Evolutionary conservation across 2,797 vertebrate genomes (phyloP), one percentile per base, ranked within the genome.

Genomic region (Eupleurogrammus muticus): DNA sequence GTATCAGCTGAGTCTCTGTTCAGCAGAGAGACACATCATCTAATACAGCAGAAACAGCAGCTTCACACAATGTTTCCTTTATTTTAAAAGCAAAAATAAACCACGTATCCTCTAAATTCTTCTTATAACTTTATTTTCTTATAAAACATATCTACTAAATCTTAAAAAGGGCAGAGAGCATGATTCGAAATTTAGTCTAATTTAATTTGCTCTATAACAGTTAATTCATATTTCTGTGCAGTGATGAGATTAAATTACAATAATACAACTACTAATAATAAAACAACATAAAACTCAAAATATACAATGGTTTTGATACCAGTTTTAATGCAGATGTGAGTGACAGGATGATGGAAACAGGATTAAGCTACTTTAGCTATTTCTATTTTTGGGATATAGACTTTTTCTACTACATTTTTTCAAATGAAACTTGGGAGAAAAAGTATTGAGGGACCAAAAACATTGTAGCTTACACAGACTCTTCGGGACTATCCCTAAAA

Each of bases 1-100:
- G 60, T 56, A 49, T 56, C 57, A 66, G 76, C 51, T 54, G 42
- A 57, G 19, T 16, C 17, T 16, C 14, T 44, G 40, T 20, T 42
- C 34, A 10, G 23, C 51, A 47, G 5, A 51, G 59, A 58, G 36
- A 66, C 24, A 34, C 34, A 49, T 2, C 40, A 42, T 44, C 17
- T 4, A 38, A 62, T 75, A 46, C 69, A 38, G 19, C 21, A 0
- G 11, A 51, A 32, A 44, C 28, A 38, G 58, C 35, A 36, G 42
- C 20, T 57, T 5, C n/a, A 53, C 23, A 23, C 35, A 5, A 2
- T 34, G 2, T 48, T 49, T 7, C 55, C 44, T 42, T 40, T 5
- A 13, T 50, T 13, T 8, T 19, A 49, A 20, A 7, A 23, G n/a
- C 1, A 11, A 40, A 28, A 46, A 46, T 5, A 57, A 36, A 40